Base-by-base conservation (phyloP, 35 echinoderm and acorn worm genomes). In the Acanthaster planci region DNA sequence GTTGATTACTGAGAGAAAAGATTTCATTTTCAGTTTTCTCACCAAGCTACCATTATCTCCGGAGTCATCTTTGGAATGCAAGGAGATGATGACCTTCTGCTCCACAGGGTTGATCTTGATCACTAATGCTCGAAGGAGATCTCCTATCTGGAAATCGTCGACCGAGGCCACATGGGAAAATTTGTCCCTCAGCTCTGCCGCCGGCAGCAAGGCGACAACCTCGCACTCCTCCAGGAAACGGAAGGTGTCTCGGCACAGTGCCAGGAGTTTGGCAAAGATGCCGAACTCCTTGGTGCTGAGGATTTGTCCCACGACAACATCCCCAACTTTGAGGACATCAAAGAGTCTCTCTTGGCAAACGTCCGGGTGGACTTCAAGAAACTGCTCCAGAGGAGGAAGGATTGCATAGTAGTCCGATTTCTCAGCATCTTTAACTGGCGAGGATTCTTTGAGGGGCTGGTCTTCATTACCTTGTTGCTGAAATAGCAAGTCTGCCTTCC, bases 61-160 rank as follows among this genome's bases (percentile, higher is more conserved):
- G 7, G 52, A 39, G 42, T 92, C 90, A 51, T 53, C 36, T 38
- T 60, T 35, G 14, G 84, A 76, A 56, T 89, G 88, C 82, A 97
- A 80, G 9, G 90, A 88, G 29, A 97, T 37, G 39, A 97, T 89
- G 30, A 97, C 90, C 67, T 97, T 97, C 80, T 89, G 86, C n/a
- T 97, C 90, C 60, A 23, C 82, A 51, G 86, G 51, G 37, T 90
- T 88, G 59, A 92, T 55, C 68, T 97, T 97, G 36, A 82, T 80
- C 16, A 97, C 90, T 79, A 82, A 40, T 30, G 90, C 82, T 64
- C 94, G 79, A 14, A 97, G 84, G 22, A 93, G 42, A 51, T 93
- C 91, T 14, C 83, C 87, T n/a, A 72, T 84, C 0, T 76, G 44
- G 52, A 93, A 93, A 55, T 97, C 91, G 15, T 72, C 67, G 27